Evolutionary conservation across 2,113 vertebrate genomes (phyloP).

Genomic region (Mobula birostris): DNA sequence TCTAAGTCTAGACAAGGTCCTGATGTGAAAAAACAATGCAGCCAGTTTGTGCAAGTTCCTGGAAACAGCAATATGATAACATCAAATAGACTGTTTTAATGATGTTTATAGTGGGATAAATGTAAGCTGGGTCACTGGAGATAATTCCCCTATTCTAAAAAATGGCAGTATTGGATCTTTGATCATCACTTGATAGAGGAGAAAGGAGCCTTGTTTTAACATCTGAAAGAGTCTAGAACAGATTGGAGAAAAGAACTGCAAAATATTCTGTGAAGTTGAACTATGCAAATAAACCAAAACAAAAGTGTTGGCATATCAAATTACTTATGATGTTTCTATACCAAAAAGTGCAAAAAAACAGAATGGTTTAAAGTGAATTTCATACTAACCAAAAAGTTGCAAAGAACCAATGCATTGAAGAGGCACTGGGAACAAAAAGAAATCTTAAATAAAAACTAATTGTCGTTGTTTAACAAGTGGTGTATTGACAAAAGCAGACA

Average conservation of each 20-base stretch:
- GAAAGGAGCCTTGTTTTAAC: too few species aligned
- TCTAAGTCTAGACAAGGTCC: background rate
- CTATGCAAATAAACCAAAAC: background rate
- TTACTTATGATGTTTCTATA: background rate
- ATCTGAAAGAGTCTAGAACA: background rate
- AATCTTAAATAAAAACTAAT: background rate
- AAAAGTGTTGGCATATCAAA: background rate
- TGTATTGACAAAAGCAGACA: background rate
- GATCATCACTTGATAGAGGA: too few species aligned
- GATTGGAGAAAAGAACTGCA: background rate
- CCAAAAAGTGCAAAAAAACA: background rate
- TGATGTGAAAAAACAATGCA: background rate
- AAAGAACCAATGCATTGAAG: background rate
- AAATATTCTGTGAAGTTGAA: background rate
- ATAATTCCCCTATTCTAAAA: too few species aligned
- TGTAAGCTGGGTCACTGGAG: too few species aligned
- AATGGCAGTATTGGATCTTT: too few species aligned
- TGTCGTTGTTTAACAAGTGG: background rate
- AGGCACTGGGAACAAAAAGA: background rate
- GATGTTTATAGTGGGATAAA: too few species aligned
- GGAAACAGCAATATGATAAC: too few species aligned
- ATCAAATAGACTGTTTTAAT: too few species aligned
- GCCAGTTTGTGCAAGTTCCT: too few species aligned
- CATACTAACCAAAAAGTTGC: background rate
- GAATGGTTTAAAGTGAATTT: background rate